These are phyloP conservation scores for Tenthredo notha DNA, from an alignment of 2,888 invertebrate genomes.

Conservation along the genomic window DNA sequence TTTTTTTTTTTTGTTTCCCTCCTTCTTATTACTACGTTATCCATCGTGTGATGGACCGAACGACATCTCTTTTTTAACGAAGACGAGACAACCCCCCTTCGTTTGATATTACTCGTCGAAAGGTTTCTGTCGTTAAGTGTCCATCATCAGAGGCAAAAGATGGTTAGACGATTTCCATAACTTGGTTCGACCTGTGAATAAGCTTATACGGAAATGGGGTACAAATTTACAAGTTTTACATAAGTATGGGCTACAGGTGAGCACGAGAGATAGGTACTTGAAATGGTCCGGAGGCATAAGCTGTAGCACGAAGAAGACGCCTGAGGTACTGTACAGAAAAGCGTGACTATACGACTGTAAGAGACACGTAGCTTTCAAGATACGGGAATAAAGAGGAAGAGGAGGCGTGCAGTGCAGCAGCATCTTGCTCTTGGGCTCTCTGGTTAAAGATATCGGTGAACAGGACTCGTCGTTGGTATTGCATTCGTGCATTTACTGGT, in stretches of 20 bases:
- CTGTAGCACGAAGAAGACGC: constrained; percentile 19
- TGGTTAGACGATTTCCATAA: not conserved
- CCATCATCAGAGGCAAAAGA: not conserved
- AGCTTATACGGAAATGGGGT: not conserved
- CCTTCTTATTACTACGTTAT: constrained; percentile 49
- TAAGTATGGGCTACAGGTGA: constrained; percentile 17
- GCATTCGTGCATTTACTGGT: constrained; percentile 57
- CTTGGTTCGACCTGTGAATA: not conserved
- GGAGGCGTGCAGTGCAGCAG: not conserved
- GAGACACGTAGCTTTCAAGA: constrained; percentile 39
- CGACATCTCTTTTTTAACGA: not conserved
- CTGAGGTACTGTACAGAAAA: not conserved
- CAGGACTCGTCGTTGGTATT: constrained; percentile 25
- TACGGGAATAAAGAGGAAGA: not conserved
- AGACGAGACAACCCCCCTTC: not conserved
- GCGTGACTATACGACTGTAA: constrained; percentile 45
- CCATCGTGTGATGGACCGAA: not conserved
- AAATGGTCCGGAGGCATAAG: not conserved
- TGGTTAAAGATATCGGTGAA: constrained; percentile 28
- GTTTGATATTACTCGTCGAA: not conserved
- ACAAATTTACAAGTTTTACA: constrained; percentile 1
- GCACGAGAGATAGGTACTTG: not conserved
- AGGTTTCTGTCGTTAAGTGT: not conserved
- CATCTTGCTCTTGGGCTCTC: not conserved
- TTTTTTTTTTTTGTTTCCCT: not conserved